Base-by-base conservation (phyloP, 2,797 vertebrate genomes). In the Hirundo rustica region DNA sequence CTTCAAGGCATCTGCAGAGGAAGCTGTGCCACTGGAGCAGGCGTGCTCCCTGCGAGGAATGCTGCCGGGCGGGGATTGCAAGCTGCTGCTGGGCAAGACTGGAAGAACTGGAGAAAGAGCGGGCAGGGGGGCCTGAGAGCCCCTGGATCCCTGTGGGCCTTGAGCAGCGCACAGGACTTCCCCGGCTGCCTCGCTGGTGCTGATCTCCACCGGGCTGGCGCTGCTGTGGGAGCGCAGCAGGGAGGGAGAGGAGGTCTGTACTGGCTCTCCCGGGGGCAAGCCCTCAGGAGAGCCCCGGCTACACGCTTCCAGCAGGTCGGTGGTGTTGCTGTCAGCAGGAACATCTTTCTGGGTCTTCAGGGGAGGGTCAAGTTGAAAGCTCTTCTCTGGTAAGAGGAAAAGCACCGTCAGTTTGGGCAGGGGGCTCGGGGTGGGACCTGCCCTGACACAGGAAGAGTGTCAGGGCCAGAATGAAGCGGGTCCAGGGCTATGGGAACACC, bases 321-420 rank as follows among this genome's bases (percentile, higher is more conserved):
- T 55, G 36, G 89, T 94, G 85, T 94, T 94, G 82, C 92, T 96
- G 87, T 96, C 95, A 55, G 85, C 87, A 42, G 70, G 34, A 62
- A 75, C 19, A 1, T 96, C 82, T 27, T 83, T 62, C 40, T 93
- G 65, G 30, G 30, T 38, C 50, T 83, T 76, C 1, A 6, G 7
- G 0, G 53, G 30, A 70, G 34, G 6, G 3, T 85, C 79, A 3
- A 18, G 5, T 44, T 73, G 74, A 58, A 30, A 32, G n/a, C 10
- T 62, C 34, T 77, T 89, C 20, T 96, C 96, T 97, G 88, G 4
- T 14, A 88, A 62, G 12, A 92, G 23, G 71, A 80, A 91, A 71
- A 4, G 1, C 5, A 22, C 1, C 0, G 2, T 88, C 54, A 74
- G 21, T 18, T 29, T 11, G 34, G 51, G 67, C 38, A 89, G 29